Evolutionary conservation across 2,797 vertebrate genomes (phyloP), one percentile per base, ranked within the genome.

Genomic region (Enteromius anoplus): DNA sequence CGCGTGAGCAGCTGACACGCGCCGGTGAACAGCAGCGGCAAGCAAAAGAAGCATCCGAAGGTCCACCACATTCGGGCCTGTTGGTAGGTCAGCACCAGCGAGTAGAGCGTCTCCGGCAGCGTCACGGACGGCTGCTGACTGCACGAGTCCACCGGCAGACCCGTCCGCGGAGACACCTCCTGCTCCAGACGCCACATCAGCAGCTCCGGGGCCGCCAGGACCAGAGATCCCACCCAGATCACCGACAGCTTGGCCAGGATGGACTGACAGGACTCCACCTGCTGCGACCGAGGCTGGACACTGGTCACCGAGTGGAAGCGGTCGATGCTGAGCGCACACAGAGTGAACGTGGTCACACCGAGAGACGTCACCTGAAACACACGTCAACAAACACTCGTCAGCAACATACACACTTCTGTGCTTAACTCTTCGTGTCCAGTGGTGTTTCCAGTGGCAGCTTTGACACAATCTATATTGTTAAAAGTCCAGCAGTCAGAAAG

Each of bases 31-130:
- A 99, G 95, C 84, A 99, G 80, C 0, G 98, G 98, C 92, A 99
- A 84, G 80, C 98, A 99, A 89, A 98, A 95, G 91, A 98, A 99
- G 91, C 98, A 99, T 6, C 98, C 98, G 0, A 99, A 96, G 86
- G 95, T 93, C 98, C 98, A 99, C 98, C 98, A 99, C 93, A 94
- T 95, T 0, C 98, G 95, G 1, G 98, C 96, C 0, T 98, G 94
- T 37, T 97, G 96, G 90, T 99, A 99, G 42, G 98, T 99, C 85
- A 98, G 93, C 86, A 97, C 95, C 90, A 99, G 93, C 0, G 97
- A 96, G 89, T 96, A 97, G 80, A 99, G 49, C 0, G 93, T 92
- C 84, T 97, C 97, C 0, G 97, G 97, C 47, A 98, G 94, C 12
- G 91, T 89, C 65, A 83, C 71, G 0, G 95, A 95, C 0, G 97